Evolutionary conservation across 2,113 vertebrate genomes (phyloP).

Genomic region (Xenopus laevis): DNA sequence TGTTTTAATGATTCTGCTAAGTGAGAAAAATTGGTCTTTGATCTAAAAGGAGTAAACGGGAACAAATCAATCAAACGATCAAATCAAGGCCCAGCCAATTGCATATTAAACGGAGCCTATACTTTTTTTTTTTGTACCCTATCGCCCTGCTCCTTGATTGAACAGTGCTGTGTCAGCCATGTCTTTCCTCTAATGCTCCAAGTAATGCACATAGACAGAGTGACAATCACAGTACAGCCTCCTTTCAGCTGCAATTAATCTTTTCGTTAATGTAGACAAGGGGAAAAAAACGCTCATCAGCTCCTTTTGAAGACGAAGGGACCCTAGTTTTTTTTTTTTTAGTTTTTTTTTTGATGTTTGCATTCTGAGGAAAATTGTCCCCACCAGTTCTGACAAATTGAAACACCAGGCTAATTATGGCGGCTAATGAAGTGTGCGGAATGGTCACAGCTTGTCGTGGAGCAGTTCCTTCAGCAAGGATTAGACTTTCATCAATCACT

Average conservation of each 20-base stretch:
- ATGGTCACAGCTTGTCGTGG: conserved; percentile 85
- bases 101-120: conserved; percentile 57
- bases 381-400: conserved; percentile 90
- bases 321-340: conserved; percentile 55
- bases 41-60: conserved; percentile 1
- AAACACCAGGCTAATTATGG: conserved; percentile 93
- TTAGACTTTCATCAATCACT: conserved; percentile 95
- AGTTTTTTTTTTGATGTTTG: conserved; percentile 74
- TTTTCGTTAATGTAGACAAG: conserved; percentile 83
- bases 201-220: conserved; percentile 76
- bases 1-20: conserved; percentile 47
- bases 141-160: conserved; percentile 58
- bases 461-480: conserved; percentile 87
- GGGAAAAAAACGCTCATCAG: conserved; percentile 75
- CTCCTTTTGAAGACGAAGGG: conserved; percentile 83
- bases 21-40: conserved; percentile 38
- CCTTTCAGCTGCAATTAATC: conserved; percentile 90
- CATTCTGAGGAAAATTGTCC: conserved; percentile 83
- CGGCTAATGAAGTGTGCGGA: conserved; percentile 94
- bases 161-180: conserved; percentile 61
- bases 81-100: conserved; percentile 48
- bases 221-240: conserved; percentile 74
- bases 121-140: conserved; percentile 45
- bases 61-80: conserved; percentile 56
- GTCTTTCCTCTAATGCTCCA: conserved; percentile 66